phyloP scores from a whole-genome alignment of 2,888 invertebrate species.

The Autographa gamma region DNA sequence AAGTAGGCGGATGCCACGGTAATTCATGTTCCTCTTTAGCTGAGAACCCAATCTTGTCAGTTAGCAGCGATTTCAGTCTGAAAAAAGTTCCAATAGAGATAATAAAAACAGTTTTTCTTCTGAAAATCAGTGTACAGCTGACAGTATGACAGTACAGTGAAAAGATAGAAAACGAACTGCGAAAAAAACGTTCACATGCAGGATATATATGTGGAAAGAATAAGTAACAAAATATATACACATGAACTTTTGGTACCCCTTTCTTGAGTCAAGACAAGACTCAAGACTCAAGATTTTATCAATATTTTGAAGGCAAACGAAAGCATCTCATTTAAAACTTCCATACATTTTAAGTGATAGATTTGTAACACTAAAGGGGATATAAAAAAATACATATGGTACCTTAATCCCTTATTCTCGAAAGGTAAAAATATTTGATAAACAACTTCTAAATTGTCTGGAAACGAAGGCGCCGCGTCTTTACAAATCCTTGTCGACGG shows the following conservation, averaged over 20 bases:
- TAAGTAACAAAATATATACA: no score
- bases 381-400: slow-evolving; percentile 39
- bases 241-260: no score
- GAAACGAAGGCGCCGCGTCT: slow-evolving; percentile 75
- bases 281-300: no score
- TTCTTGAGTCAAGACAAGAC: no score
- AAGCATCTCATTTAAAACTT: neutral
- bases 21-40: slow-evolving; percentile 90
- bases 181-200: no score
- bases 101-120: no score
- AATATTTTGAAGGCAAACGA: no score
- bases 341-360: neutral
- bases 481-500: slow-evolving; percentile 86
- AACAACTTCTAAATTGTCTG: slow-evolving; percentile 85
- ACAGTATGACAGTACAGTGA: no score
- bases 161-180: no score
- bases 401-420: slow-evolving; percentile 94
- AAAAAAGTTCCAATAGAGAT: no score
- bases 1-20: slow-evolving; percentile 94
- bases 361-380: neutral
- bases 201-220: no score
- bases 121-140: no score
- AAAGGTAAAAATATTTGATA: slow-evolving; percentile 92
- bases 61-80: slow-evolving; percentile 87
- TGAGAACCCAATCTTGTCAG: slow-evolving; percentile 90